Base-by-base conservation (phyloP, 2,797 vertebrate species). In the Labeo calbasu region DNA sequence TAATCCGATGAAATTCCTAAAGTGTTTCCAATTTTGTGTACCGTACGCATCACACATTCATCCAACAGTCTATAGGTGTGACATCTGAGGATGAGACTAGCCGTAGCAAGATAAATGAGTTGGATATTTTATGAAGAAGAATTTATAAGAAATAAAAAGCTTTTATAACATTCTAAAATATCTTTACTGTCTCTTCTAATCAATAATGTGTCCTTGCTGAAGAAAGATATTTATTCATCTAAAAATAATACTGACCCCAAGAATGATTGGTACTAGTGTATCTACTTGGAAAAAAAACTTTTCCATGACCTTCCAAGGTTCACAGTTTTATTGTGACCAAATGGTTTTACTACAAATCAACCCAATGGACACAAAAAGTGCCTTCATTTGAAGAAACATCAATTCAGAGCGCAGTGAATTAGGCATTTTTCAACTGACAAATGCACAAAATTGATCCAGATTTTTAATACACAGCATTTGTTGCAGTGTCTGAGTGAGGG, bases 331-430 rank as follows among this genome's bases (percentile, higher is more conserved):
- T 5, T 51, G 25, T 36, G 11, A 36, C 70, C 46, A 40, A 5
- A 55, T 13, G 28, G 10, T 21, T 73, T 53, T 21, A 73, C 14
- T 57, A 40, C 19, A 76, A n/a, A 40, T 76, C 32, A 36, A 57
- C 19, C 73, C 73, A 59, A 1, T 76, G 73, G 57, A 77, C 36
- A 59, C 59, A 25, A 48, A 32, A 63, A 63, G 12, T 46, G 8
- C 57, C 55, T 63, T 77, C 28, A 55, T 10, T 68, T 32, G 15
- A 75, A 65, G 21, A 83, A 68, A 55, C 48, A 43, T 81, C 11
- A 46, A 73, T 87, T 87, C 73, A 83, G 40, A 71, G 11, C 28
- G 2, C 21, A 19, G 13, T 77, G 55, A 61, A 46, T 61, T 46
- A 61, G 11, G 32, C 36, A 25, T 66, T 66, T 59, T 51, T 32